Base-by-base conservation (phyloP, 2,888 invertebrate genomes). In the Sepioteuthis lessoniana region DNA sequence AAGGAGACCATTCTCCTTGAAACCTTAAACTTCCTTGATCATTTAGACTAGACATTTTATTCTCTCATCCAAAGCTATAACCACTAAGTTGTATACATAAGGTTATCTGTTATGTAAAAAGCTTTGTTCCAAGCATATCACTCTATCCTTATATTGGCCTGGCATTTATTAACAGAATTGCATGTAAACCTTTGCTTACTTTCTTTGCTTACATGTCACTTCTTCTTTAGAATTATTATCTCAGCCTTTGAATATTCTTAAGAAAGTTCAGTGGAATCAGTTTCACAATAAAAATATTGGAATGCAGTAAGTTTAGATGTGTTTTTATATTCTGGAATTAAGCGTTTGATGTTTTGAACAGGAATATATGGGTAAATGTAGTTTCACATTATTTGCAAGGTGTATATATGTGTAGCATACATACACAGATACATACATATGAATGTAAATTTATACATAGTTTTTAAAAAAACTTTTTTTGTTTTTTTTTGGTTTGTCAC, bases 251-350 rank as follows among this genome's bases (percentile, higher is more conserved):
- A n/a, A 76, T 76, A 76, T 76, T 76, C 76, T n/a, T 76, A 76
- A 76, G 76, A 76, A 76, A 76, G 76, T 76, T 76, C n/a, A 76
- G 76, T 76, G 76, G 76, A 76, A 76, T 76, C 76, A n/a, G 16
- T 76, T 76, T 0, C n/a, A 35, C 76, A 76, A 76, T 76, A 76
- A 76, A 76, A 76, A 76, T n/a, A 76, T 76, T 76, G 76, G 19
- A 76, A 76, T 76, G 76, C 76, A 35, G n/a, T 76, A 76, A 76
- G 76, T 76, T 76, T 35, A 35, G 76, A 35, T 16, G 76, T 19
- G 76, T 76, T 76, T 76, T 76, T 76, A 13, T 35, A n/a, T n/a
- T 76, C 10, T n/a, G n/a, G 76, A 76, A n/a, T 76, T n/a, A 76
- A 76, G 76, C 35, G 76, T 76, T 76, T 76, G 76, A 76, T 76